Base-by-base conservation (phyloP, 2,113 vertebrate species). In the Ardeotis arabs region DNA sequence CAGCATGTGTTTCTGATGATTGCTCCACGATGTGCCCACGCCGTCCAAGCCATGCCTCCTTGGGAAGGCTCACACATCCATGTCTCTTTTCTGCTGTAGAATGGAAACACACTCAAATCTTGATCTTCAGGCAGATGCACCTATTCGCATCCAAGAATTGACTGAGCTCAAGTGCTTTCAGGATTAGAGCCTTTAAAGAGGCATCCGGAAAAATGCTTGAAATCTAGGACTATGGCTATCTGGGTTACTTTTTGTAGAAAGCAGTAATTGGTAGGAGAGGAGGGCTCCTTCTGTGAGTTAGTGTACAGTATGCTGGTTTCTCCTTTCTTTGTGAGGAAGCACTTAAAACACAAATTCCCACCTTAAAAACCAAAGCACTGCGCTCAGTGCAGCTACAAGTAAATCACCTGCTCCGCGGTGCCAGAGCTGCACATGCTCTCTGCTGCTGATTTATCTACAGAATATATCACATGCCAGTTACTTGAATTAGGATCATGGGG, bases 401-500 rank as follows among this genome's bases (percentile, higher is more conserved):
- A 94, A 97, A 97, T 96, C 96, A 96, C 53, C 37, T 56, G 7
- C 85, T 62, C 53, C 0, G 53, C 0, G 21, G 41, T 80, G 96
- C 96, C 84, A 67, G 91, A 70, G 59, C 95, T 7, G 80, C 92
- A 92, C 89, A 60, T 47, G 80, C 94, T 96, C 63, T 35, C 89
- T 79, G 91, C 75, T 76, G 89, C 86, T 95, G 96, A 89, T 95
- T 95, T 95, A 94, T 94, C 95, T 91, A 18, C 91, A 96, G n/a
- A 92, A 96, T 89, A 87, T 76, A 94, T 91, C 94, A 89, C 96
- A 93, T 89, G 96, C 94, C 95, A 94, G 66, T 89, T 95, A 27
- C 93, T 91, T 96, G 95, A 97, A 94, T 97, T 96, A 95, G 96
- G 95, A 96, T 96, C 93, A 39, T 3, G 95, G 94, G 95, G 93